Conservation (phyloP, 2,113 vertebrate genomes). For the Corythoichthys haematopterus region DNA sequence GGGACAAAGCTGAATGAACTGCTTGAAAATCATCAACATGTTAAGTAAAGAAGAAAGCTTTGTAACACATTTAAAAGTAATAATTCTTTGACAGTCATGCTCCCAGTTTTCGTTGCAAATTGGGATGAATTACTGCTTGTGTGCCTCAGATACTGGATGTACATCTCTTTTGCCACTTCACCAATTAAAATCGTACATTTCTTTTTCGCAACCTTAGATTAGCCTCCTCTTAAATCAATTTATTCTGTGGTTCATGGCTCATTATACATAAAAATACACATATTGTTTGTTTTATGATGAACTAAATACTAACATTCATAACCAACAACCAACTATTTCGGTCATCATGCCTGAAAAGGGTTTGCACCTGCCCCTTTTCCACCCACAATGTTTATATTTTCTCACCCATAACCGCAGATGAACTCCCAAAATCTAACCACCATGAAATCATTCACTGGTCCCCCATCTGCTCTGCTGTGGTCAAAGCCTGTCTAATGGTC, state of each 20-base stretch:
- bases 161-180: slow-evolving; percentile 2
- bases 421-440: too few species aligned
- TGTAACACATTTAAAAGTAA: neutral
- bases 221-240: slow-evolving; percentile 8
- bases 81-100: neutral
- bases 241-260: neutral
- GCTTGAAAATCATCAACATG: slow-evolving; percentile 11
- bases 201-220: neutral
- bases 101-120: neutral
- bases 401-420: too few species aligned
- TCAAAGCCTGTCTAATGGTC: too few species aligned
- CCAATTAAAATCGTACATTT: slow-evolving; percentile 2
- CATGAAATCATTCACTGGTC: too few species aligned
- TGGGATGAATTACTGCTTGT: neutral
- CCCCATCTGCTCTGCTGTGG: too few species aligned
- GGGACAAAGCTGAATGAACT: slow-evolving; percentile 48
- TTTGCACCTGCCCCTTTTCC: too few species aligned
- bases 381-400: too few species aligned
- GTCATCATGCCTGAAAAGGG: too few species aligned
- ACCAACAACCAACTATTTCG: neutral
- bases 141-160: neutral
- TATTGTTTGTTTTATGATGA: too few species aligned
- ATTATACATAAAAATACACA: neutral
- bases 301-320: neutral
- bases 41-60: slow-evolving; percentile 8